Percentiles rank a stretch among this genome's conserved stretches.
Evolutionary conservation across 1,140 invertebrate species (phyloP).

Genomic region (Drosophila kanapiae): DNA sequence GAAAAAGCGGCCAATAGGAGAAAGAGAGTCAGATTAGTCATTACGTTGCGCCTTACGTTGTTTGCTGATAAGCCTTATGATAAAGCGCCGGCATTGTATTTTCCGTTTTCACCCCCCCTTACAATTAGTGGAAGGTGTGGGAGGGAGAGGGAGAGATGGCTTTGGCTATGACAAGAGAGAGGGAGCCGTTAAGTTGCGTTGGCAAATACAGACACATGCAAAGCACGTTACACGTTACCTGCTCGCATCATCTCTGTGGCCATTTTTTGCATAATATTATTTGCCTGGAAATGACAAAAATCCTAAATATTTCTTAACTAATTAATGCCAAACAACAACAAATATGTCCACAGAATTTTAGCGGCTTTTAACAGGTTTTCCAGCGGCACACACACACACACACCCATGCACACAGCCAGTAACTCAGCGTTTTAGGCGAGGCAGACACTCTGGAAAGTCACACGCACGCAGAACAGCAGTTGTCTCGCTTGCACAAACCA

Average conservation of each 20-base stretch:
- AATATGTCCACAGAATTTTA: slow-evolving; percentile 74
- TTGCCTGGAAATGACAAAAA: slow-evolving; percentile 70
- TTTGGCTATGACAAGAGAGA: slow-evolving; percentile 4
- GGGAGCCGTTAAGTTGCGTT: slow-evolving; percentile 31
- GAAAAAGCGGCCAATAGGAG: slow-evolving; percentile 17
- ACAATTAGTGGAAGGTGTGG: slow-evolving; percentile 53
- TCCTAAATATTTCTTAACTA: slow-evolving; percentile 79
- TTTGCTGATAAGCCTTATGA: slow-evolving; percentile 73
- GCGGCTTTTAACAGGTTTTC: slow-evolving; percentile 82
- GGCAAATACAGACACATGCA: slow-evolving; percentile 35
- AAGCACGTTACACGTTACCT: slow-evolving; percentile 8
- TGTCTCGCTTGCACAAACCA: slow-evolving; percentile 68
- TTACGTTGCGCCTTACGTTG: slow-evolving; percentile 53
- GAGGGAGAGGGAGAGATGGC: slow-evolving; percentile 21
- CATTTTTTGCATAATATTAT: slow-evolving; percentile 74
- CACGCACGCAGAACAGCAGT: slow-evolving; percentile 47
- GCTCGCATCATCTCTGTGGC: slow-evolving; percentile 58
- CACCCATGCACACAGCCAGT: slow-evolving; percentile 40
- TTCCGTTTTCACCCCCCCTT: slow-evolving; percentile 37
- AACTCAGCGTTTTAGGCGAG: slow-evolving; percentile 68
- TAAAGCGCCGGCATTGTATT: slow-evolving; percentile 71
- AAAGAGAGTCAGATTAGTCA: slow-evolving; percentile 53
- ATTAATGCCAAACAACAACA: slow-evolving; percentile 79
- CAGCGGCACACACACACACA: slow-evolving; percentile 63
- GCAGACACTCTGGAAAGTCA: slow-evolving; percentile 68